phyloP scores from a whole-genome alignment of 2,888 invertebrate species.

The Prostheceraeus crozeri region DNA sequence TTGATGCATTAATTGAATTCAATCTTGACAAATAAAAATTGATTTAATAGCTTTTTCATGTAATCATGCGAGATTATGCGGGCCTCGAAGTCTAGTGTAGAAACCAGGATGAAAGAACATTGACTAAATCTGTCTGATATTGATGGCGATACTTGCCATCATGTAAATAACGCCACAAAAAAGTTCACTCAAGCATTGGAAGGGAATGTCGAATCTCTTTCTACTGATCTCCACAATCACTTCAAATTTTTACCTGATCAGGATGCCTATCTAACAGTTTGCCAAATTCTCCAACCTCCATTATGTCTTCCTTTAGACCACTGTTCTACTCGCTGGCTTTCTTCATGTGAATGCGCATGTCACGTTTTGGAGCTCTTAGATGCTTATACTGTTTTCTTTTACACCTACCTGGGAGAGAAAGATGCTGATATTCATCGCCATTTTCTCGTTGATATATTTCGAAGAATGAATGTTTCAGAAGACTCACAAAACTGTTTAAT shows the following conservation, averaged over 20 bases:
- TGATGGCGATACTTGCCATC: constrained; percentile 20
- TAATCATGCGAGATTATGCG: constrained; percentile 10
- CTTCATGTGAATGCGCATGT: constrained; percentile 5
- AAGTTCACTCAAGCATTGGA: constrained; percentile 10
- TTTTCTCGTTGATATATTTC: constrained; percentile 11
- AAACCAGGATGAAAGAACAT: neutral
- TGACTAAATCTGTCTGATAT: constrained; percentile 7
- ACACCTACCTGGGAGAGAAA: neutral
- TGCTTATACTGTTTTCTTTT: constrained; percentile 17
- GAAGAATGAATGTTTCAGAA: constrained; percentile 18
- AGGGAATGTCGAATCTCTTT: constrained; percentile 17
- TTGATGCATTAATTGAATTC: constrained; percentile 7
- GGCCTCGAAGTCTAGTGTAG: constrained; percentile 7
- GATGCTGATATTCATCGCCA: too few relatives aligned
- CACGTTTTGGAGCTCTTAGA: constrained; percentile 8
- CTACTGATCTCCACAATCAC: neutral
- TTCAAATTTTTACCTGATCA: constrained; percentile 17
- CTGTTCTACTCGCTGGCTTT: constrained; percentile 20
- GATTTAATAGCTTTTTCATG: neutral
- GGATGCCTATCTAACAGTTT: neutral
- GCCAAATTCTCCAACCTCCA: constrained; percentile 7
- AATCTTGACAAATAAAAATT: constrained; percentile 7
- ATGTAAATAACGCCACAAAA: constrained; percentile 6
- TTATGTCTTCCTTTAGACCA: neutral
- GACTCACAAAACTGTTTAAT: too few relatives aligned